Conservation (phyloP, 1,140 invertebrate genomes). For the Papilio polyxenes region DNA sequence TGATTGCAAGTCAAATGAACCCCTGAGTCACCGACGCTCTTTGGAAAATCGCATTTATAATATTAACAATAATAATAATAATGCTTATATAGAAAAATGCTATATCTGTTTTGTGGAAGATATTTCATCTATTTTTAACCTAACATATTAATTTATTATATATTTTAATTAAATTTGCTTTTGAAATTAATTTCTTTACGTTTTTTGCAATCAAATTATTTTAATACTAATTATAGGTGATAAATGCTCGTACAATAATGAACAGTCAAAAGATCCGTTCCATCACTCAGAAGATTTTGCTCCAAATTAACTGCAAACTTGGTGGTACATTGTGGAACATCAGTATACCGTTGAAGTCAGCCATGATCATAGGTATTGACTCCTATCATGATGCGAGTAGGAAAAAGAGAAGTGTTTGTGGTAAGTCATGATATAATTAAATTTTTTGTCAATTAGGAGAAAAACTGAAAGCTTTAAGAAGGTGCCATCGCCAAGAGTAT, state of each 20-base stretch:
- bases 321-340: constrained; percentile 95
- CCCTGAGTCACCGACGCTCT: too few relatives aligned
- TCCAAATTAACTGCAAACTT: constrained; percentile 98
- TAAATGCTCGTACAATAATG: constrained; percentile 86
- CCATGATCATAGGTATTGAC: constrained; percentile 96
- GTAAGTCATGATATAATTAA: constrained; percentile 51
- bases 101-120: too few relatives aligned
- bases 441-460: too few relatives aligned
- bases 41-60: too few relatives aligned
- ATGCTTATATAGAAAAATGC: too few relatives aligned
- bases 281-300: constrained; percentile 92
- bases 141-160: too few relatives aligned
- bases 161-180: too few relatives aligned
- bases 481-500: too few relatives aligned
- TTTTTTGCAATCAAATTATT: neutral
- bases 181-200: too few relatives aligned
- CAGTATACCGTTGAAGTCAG: constrained; percentile 88
- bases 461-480: neutral
- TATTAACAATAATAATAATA: too few relatives aligned
- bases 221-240: constrained; percentile 77
- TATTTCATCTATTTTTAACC: too few relatives aligned
- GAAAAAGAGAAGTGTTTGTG: constrained; percentile 66
- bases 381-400: constrained; percentile 87
- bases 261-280: constrained; percentile 87
- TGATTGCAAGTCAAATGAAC: too few relatives aligned